phyloP scores from a whole-genome alignment of 2,888 invertebrate genomes.

The Capitulum mitella region DNA sequence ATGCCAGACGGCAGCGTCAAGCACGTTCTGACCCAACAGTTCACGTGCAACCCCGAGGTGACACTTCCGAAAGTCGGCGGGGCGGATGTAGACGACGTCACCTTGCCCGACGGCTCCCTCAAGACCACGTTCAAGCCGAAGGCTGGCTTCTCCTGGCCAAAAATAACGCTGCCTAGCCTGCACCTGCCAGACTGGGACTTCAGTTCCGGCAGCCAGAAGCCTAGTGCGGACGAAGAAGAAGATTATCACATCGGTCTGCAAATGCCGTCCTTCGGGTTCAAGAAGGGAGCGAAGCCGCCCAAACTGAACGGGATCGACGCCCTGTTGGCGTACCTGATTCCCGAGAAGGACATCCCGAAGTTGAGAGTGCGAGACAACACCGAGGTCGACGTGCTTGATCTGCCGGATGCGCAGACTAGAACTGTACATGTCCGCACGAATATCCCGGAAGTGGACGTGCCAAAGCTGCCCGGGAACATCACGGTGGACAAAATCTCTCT shows the following conservation, averaged over 20 bases:
- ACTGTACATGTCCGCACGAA: neutral
- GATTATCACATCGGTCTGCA: neutral
- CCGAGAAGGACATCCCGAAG: neutral
- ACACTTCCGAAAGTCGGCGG: neutral
- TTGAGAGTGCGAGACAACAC: constrained; percentile 4
- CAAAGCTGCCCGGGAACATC: neutral
- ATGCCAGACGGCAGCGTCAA: neutral
- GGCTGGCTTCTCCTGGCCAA: neutral
- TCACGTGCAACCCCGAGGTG: neutral
- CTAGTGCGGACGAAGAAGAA: neutral
- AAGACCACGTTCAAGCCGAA: neutral
- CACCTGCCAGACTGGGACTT: constrained; percentile 6
- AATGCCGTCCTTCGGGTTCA: neutral
- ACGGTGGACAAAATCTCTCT: neutral
- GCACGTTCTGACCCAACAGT: neutral
- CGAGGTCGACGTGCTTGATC: constrained; percentile 1
- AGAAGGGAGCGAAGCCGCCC: neutral
- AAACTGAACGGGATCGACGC: neutral
- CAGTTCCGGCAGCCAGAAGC: neutral
- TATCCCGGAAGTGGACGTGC: neutral
- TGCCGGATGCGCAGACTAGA: neutral
- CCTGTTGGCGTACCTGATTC: neutral
- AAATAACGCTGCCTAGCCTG: neutral
- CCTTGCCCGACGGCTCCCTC: neutral
- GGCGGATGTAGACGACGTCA: neutral